Evolutionary conservation across 1,140 invertebrate species (phyloP).

Genomic region (Papilio xuthus): DNA sequence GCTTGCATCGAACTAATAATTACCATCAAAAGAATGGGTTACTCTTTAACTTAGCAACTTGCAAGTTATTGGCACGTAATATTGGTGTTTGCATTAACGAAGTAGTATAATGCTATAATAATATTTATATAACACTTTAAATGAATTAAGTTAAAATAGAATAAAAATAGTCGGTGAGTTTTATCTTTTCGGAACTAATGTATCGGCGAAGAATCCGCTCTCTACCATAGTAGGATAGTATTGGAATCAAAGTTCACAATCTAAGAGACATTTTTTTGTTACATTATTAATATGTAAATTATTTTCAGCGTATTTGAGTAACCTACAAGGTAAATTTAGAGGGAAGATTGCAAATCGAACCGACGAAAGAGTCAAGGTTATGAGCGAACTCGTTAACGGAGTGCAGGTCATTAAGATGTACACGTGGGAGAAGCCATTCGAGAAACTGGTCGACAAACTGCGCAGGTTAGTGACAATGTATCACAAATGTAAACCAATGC

Average conservation of each 20-base stretch:
- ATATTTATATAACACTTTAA: not conserved
- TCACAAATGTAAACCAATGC: not conserved
- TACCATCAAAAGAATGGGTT: too few species aligned
- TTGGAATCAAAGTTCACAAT: too few species aligned
- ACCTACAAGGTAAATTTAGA: conserved; percentile 84
- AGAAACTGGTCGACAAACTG: conserved; percentile 83
- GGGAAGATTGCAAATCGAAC: conserved; percentile 86
- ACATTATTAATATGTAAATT: conserved; percentile 11
- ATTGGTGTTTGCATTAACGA: not conserved
- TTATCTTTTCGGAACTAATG: too few species aligned
- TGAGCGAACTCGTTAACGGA: conserved; percentile 91
- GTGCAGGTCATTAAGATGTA: conserved; percentile 94
- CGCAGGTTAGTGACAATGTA: conserved; percentile 61
- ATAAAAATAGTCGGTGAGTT: too few species aligned
- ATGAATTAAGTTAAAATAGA: not conserved
- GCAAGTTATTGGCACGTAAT: not conserved
- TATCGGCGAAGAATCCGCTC: too few species aligned
- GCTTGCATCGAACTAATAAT: too few species aligned
- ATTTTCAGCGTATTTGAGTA: conserved; percentile 85
- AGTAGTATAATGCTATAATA: not conserved
- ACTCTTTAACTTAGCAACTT: not conserved
- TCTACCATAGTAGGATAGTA: too few species aligned
- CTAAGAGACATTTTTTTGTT: not conserved
- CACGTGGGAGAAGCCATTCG: conserved; percentile 91
- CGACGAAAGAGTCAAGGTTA: conserved; percentile 90